Base-by-base conservation (phyloP, 37 sponge, comb jelly and placozoan species). In the Axinella damicornis region DNA sequence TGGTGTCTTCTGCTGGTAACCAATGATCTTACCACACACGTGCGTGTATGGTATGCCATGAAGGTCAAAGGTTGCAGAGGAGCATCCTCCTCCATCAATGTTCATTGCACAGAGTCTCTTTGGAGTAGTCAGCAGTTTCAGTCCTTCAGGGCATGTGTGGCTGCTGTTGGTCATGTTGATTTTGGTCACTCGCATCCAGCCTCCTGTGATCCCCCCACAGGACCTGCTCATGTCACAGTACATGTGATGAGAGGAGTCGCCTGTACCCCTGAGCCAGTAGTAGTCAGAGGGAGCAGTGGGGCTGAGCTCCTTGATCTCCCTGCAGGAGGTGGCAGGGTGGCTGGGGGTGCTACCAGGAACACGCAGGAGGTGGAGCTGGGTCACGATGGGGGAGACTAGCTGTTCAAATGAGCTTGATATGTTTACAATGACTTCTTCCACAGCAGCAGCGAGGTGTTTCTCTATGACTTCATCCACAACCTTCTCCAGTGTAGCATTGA, bases 21-120 rank as follows among this genome's bases (percentile, higher is more conserved):
- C 82, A 15, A 31, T 81, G 33, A 53, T 65, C 65, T 69, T 67
- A 20, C 82, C 82, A 69, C 82, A 81, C 27, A 81, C 57, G 22
- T 69, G 28, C 21, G 71, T 19, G 40, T 81, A 81, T 69, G 1
- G 39, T 34, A 81, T 15, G 30, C 82, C 70, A 53, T 33, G 16
- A 17, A 35, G 41, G 58, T 21, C 20, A 22, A 64, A 70, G n/a
- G 30, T 53, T 9, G 53, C 32, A 33, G 70, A 67, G 37, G 40
- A 69, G 58, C 82, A 81, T 0, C 71, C 82, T 24, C 52, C 46
- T 40, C 27, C 39, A 73, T 39, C 46, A 41, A 69, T 61, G 62
- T 61, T 61, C 62, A 14, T 61, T 25, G 12, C 5, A 61, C 62
- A 61, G 25, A 61, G 62, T 61, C 62, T 22, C 46, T 46, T 46